Percentiles rank a stretch among this genome's conserved stretches.
Evolutionary conservation across 2,113 vertebrate genomes (phyloP).

Genomic region (Poeciliopsis turrubarensis): DNA sequence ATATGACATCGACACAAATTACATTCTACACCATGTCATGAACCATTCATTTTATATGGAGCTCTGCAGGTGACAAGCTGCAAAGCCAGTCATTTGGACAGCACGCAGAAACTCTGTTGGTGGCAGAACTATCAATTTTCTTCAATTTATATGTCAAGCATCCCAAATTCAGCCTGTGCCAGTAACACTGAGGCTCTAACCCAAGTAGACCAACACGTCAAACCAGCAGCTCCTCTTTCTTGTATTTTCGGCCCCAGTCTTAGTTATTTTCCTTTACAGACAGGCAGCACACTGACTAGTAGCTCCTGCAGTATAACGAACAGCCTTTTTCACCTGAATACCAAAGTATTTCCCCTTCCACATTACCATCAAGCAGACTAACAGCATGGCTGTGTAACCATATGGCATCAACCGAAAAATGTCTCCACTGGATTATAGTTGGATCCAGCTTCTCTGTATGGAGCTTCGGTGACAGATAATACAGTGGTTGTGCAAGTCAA

Average conservation of each 20-base stretch:
- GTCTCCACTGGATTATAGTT: constrained; percentile 57
- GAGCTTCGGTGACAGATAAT: constrained; percentile 67
- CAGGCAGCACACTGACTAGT: constrained; percentile 44
- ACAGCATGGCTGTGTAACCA: constrained; percentile 64
- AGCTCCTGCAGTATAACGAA: constrained; percentile 53
- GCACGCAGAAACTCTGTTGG: constrained; percentile 60
- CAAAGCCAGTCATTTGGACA: constrained; percentile 58
- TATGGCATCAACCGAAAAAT: constrained; percentile 55
- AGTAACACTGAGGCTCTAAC: constrained; percentile 60
- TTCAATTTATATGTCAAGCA: constrained; percentile 72
- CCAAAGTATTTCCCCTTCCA: constrained; percentile 55
- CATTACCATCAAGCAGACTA: constrained; percentile 68
- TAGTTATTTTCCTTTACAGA: constrained; percentile 28
- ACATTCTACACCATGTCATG: constrained; percentile 21
- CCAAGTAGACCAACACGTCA: constrained; percentile 60
- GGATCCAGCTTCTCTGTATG: constrained; percentile 67
- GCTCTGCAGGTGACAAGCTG: constrained; percentile 40
- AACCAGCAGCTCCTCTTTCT: constrained; percentile 55
- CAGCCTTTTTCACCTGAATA: constrained; percentile 52
- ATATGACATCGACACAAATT: constrained; percentile 29
- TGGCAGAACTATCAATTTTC: constrained; percentile 63
- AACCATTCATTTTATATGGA: constrained; percentile 32
- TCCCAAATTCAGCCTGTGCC: constrained; percentile 50
- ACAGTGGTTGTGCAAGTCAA: constrained; percentile 66
- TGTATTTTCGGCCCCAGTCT: constrained; percentile 46